These are phyloP conservation scores for Elegia similella DNA, from an alignment of 2,888 invertebrate genomes.

Conservation along the genomic window DNA sequence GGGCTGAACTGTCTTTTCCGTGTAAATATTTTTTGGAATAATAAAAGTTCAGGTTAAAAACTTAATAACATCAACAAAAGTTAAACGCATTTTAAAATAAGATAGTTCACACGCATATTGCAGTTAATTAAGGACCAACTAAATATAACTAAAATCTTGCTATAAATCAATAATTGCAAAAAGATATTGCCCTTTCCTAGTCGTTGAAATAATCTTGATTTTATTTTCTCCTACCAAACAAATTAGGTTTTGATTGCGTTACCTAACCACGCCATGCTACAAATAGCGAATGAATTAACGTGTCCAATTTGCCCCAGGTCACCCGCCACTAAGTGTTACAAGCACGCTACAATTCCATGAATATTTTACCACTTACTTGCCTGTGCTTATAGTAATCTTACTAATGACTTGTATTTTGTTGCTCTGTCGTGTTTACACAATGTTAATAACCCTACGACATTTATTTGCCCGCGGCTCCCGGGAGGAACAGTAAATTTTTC, in stretches of 20 bases:
- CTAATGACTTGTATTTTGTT: conserved; percentile 14
- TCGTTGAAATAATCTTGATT: neutral
- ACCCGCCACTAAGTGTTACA: conserved; percentile 14
- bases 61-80: no score
- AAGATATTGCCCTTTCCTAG: neutral
- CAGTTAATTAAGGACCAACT: no score
- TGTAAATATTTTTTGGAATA: no score
- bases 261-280: neutral
- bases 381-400: conserved; percentile 12
- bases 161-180: neutral
- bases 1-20: no score
- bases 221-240: neutral
- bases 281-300: conserved; percentile 15
- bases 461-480: neutral
- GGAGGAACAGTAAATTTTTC: no score
- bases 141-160: no score
- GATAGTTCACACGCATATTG: no score
- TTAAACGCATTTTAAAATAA: no score
- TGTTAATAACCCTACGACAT: neutral
- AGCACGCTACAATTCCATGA: conserved; percentile 22
- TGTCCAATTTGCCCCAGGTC: conserved; percentile 11
- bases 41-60: no score
- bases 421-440: neutral
- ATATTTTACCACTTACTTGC: conserved; percentile 23
- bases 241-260: conserved; percentile 10